phyloP scores from a whole-genome alignment of 1,140 invertebrate genomes.

The Drosophila subpulchrella region DNA sequence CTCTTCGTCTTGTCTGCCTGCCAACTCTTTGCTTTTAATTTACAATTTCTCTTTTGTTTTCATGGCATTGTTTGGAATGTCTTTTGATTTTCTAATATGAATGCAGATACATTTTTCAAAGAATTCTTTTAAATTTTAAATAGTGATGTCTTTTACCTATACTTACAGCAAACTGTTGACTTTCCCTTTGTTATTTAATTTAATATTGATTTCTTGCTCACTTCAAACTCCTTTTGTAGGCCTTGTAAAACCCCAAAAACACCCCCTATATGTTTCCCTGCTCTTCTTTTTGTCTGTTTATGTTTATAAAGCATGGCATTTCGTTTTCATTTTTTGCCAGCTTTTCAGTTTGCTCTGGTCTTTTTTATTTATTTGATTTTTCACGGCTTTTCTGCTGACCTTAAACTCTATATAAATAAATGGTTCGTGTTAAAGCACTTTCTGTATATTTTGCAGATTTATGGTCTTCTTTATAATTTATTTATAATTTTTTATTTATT shows the following conservation, averaged over 20 bases:
- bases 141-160: neutral
- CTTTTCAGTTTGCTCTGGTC: constrained; percentile 9
- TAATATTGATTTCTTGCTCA: constrained; percentile 9
- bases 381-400: neutral
- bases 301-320: constrained; percentile 9
- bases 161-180: constrained; percentile 15
- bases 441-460: neutral
- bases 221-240: constrained; percentile 9
- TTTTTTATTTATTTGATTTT: constrained; percentile 5
- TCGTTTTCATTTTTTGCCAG: constrained; percentile 18
- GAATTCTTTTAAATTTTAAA: neutral
- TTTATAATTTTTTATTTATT: too few relatives aligned
- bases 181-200: constrained; percentile 4
- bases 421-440: neutral
- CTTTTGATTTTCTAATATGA: too few relatives aligned
- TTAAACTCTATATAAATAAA: constrained; percentile 2
- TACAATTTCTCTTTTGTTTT: neutral
- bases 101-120: neutral
- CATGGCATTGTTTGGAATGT: constrained; percentile 1
- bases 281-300: constrained; percentile 23
- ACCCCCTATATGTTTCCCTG: constrained; percentile 18
- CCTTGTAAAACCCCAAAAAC: neutral
- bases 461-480: neutral
- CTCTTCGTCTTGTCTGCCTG: constrained; percentile 7
- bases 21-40: neutral